These are phyloP conservation scores for Pangasius larnaudii DNA, from an alignment of 2,797 vertebrate species.

Conservation along the genomic window DNA sequence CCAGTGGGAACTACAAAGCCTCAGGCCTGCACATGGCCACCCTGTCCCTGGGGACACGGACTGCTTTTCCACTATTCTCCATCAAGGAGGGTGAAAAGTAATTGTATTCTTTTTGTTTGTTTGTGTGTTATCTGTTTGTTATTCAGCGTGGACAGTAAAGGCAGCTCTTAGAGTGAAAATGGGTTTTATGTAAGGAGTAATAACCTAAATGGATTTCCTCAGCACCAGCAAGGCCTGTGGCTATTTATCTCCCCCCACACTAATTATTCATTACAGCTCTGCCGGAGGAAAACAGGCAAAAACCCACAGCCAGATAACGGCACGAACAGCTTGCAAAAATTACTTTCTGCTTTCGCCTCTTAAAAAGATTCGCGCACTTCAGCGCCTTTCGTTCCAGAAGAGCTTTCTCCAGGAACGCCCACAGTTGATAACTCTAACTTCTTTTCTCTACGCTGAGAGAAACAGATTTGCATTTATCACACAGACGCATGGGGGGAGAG, in stretches of 20 bases:
- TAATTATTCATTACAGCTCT: constrained; percentile 81
- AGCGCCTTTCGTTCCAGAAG: constrained; percentile 55
- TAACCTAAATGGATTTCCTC: constrained; percentile 80
- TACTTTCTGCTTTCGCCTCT: constrained; percentile 59
- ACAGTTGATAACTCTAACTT: constrained; percentile 57
- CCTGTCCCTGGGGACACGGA: constrained; percentile 28
- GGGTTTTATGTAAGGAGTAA: constrained; percentile 80
- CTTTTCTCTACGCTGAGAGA: constrained; percentile 45
- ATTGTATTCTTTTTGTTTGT: constrained; percentile 68
- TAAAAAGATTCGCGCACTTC: constrained; percentile 61
- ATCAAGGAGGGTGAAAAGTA: constrained; percentile 45
- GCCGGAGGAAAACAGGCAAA: constrained; percentile 65
- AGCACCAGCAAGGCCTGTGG: constrained; percentile 69
- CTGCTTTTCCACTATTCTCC: constrained; percentile 23
- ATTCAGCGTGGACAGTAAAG: constrained; percentile 74
- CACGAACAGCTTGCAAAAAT: constrained; percentile 55
- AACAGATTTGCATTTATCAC: constrained; percentile 51
- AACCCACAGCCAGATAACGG: constrained; percentile 48
- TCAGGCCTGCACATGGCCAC: constrained; percentile 11
- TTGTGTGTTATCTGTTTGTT: constrained; percentile 78
- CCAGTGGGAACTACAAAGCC: constrained; percentile 10
- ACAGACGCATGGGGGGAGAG: constrained; percentile 22
- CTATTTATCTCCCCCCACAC: constrained; percentile 79
- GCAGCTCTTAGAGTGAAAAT: constrained; percentile 77
- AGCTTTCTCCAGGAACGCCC: constrained; percentile 57